Conservation (phyloP, 2,888 invertebrate genomes). For the Gisinianus flammeolus region DNA sequence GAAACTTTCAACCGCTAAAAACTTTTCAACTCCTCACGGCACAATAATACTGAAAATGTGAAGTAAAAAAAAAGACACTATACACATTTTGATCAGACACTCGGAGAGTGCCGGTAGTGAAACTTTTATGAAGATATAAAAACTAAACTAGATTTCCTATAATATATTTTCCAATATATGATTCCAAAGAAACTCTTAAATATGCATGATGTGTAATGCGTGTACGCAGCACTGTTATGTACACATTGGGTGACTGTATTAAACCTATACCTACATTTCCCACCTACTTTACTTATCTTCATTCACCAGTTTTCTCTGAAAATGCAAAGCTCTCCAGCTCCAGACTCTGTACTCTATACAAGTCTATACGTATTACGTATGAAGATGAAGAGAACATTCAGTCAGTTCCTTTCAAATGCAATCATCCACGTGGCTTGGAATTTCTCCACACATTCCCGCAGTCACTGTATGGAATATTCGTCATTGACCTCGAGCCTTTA, state of each 20-base stretch:
- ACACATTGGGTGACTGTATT: too few species aligned
- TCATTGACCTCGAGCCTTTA: not conserved
- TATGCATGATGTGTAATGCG: not conserved
- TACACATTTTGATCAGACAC: not conserved
- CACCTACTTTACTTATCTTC: slow-evolving; percentile 12
- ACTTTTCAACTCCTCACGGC: not conserved
- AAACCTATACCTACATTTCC: slow-evolving; percentile 9
- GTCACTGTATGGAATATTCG: not conserved
- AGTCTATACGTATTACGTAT: too few species aligned
- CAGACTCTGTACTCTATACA: too few species aligned
- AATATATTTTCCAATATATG: not conserved
- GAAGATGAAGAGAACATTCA: not conserved
- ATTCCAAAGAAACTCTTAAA: not conserved
- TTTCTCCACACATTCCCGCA: not conserved
- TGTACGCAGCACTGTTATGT: too few species aligned
- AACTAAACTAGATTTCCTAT: slow-evolving; percentile 20
- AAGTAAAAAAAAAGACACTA: not conserved
- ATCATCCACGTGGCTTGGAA: not conserved
- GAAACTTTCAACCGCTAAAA: not conserved
- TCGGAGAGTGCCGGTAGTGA: slow-evolving; percentile 18
- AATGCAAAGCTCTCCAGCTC: too few species aligned
- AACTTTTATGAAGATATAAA: slow-evolving; percentile 38
- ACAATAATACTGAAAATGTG: not conserved
- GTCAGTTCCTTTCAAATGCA: not conserved
- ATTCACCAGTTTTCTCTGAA: not conserved